phyloP scores from a whole-genome alignment of 2,888 invertebrate species.

The Pyrgus malvae region DNA sequence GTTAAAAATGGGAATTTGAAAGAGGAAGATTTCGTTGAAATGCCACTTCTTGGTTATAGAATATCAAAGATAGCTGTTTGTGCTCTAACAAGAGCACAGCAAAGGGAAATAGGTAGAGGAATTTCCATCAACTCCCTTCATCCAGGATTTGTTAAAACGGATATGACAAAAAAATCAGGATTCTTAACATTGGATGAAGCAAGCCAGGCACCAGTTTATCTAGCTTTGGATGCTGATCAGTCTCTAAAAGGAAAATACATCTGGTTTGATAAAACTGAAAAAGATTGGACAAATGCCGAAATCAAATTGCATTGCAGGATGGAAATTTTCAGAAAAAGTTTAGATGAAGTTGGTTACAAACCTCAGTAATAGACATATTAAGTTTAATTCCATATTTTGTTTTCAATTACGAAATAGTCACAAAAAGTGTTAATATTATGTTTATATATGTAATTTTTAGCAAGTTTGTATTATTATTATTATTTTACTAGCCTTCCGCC shows the following conservation, averaged over 20 bases:
- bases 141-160: conserved; percentile 43
- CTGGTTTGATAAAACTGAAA: conserved; percentile 40
- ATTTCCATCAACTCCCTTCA: conserved; percentile 43
- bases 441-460: too few relatives aligned
- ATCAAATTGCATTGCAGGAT: conserved; percentile 6
- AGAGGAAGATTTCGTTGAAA: conserved; percentile 37
- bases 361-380: background rate
- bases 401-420: too few relatives aligned
- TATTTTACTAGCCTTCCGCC: too few relatives aligned
- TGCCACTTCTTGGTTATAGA: conserved; percentile 34
- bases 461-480: too few relatives aligned
- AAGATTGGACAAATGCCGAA: conserved; percentile 37
- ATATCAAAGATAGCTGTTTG: conserved; percentile 41
- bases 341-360: background rate
- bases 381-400: too few relatives aligned
- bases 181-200: conserved; percentile 34
- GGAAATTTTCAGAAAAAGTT: background rate
- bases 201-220: conserved; percentile 35
- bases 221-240: conserved; percentile 41
- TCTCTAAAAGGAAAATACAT: conserved; percentile 40
- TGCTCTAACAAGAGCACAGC: conserved; percentile 40
- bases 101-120: conserved; percentile 36
- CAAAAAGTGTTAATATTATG: too few relatives aligned
- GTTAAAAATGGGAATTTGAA: conserved; percentile 36
- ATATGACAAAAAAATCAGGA: conserved; percentile 39